phyloP scores from a whole-genome alignment of 2,888 invertebrate species.

The Phaedon cochleariae region DNA sequence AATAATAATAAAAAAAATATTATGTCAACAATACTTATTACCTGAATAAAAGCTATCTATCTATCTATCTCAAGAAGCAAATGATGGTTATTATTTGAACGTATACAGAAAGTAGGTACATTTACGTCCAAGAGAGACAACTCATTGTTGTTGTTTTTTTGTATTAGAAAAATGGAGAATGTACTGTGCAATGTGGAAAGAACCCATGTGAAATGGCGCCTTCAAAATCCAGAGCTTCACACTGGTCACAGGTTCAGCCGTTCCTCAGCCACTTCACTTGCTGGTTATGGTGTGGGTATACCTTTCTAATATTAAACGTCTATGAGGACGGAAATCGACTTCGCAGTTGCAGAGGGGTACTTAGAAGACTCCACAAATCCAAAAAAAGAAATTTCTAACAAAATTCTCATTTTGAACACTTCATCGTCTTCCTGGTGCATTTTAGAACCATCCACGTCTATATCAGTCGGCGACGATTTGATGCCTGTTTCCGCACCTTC shows the following conservation, averaged over 20 bases:
- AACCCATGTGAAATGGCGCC: conserved; percentile 15
- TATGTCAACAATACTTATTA: too few species aligned
- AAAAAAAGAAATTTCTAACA: background rate
- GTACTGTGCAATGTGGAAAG: conserved; percentile 15
- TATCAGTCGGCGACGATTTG: background rate
- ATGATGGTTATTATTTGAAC: too few species aligned
- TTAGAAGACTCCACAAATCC: background rate
- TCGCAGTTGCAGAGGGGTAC: background rate
- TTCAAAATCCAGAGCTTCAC: conserved; percentile 28
- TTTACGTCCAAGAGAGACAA: too few species aligned
- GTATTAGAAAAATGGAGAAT: conserved; percentile 21
- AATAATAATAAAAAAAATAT: too few species aligned
- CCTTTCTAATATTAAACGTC: background rate
- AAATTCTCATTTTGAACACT: background rate
- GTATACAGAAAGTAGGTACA: too few species aligned
- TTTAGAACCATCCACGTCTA: background rate
- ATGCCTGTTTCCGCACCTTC: background rate
- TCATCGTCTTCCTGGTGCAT: background rate
- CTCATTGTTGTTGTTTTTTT: conserved; percentile 13
- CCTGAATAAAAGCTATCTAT: too few species aligned
- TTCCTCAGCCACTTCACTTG: conserved; percentile 10
- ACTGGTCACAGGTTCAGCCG: conserved; percentile 30
- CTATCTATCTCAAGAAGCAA: too few species aligned
- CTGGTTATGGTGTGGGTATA: background rate
- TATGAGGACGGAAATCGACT: background rate